Evolutionary conservation across 2,888 invertebrate species (phyloP), one percentile per base, ranked within the genome.

Genomic region (Neuroscelio doddi): DNA sequence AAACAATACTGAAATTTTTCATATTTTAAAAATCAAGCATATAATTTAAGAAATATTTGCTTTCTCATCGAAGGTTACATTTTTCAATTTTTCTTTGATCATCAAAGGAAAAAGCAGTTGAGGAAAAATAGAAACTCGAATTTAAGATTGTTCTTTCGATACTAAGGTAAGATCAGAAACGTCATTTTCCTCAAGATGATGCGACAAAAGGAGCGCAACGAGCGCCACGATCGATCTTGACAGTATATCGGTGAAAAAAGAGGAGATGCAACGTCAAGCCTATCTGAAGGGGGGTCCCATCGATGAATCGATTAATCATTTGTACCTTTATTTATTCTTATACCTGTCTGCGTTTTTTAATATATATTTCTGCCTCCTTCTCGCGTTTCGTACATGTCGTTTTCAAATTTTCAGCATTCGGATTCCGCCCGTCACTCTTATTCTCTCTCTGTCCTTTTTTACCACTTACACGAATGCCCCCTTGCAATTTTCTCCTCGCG

Each of bases 251-350:
- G 64, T 34, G 34, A 46, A 63, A 63, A 64, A 49, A 63, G 55
- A 64, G 38, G 53, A 64, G 56, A 53, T 64, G 53, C 64, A 61
- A 62, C 66, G 66, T 62, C 57, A 51, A 64, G 57, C 57, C 57
- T 55, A 56, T 66, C 63, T 52, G 46, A 62, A 68, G 64, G 66
- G 68, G 59, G 59, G 50, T 46, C 56, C 62, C 70, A 71, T 73
- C 73, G 71, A 68, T 62, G 64, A 68, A 74, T 78, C 81, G 81
- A 81, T 81, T 81, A 81, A 81, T 81, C 81, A 81, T 80, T 66
- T 70, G 52, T 57, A 69, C 69, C 68, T 69, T 75, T 77, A 76
- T 78, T 78, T 74, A 74, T 71, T 71, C 62, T 64, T 64, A 52
- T 70, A 73, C 74, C 71, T 73, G 74, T 53, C 56, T 61, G 34